A percentile compares a stretch with the other conserved stretches of the same genome.
Evolutionary conservation across 2,888 invertebrate species (phyloP).

Genomic region (Andrena praecox): DNA sequence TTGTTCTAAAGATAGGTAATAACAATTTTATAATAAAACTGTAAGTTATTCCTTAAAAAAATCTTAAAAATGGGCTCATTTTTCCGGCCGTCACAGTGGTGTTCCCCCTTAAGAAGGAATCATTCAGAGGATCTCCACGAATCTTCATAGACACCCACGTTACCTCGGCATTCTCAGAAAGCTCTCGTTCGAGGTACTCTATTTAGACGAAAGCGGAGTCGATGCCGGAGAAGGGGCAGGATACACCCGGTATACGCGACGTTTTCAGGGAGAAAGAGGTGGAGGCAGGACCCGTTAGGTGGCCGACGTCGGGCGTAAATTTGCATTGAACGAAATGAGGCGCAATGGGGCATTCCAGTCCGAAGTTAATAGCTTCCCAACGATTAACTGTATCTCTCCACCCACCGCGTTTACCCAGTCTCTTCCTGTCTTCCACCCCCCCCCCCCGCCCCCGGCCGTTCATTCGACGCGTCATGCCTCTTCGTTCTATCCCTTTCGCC

Average conservation of each 20-base stretch:
- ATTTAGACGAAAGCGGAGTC: not conserved
- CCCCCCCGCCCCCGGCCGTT: constrained; percentile 49
- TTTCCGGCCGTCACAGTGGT: too few species aligned
- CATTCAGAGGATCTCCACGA: too few species aligned
- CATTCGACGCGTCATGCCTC: constrained; percentile 55
- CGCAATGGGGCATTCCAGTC: constrained; percentile 82
- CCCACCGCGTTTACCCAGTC: constrained; percentile 50
- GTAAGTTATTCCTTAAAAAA: too few species aligned
- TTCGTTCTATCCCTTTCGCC: constrained; percentile 53
- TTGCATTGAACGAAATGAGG: constrained; percentile 84
- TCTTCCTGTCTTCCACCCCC: constrained; percentile 52
- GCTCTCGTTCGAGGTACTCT: not conserved
- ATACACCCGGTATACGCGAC: constrained; percentile 61
- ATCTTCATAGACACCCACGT: not conserved
- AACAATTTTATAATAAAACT: too few species aligned
- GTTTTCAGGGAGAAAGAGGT: constrained; percentile 65
- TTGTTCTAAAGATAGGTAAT: too few species aligned
- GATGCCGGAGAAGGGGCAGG: not conserved
- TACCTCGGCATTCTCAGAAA: not conserved
- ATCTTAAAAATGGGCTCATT: too few species aligned
- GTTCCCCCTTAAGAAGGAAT: too few species aligned
- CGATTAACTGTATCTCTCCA: constrained; percentile 82
- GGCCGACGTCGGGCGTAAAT: constrained; percentile 77
- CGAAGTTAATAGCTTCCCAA: constrained; percentile 83
- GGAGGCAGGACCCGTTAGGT: constrained; percentile 62